These are phyloP conservation scores for Chitala chitala DNA, from an alignment of 2,113 vertebrate genomes.

Conservation along the genomic window DNA sequence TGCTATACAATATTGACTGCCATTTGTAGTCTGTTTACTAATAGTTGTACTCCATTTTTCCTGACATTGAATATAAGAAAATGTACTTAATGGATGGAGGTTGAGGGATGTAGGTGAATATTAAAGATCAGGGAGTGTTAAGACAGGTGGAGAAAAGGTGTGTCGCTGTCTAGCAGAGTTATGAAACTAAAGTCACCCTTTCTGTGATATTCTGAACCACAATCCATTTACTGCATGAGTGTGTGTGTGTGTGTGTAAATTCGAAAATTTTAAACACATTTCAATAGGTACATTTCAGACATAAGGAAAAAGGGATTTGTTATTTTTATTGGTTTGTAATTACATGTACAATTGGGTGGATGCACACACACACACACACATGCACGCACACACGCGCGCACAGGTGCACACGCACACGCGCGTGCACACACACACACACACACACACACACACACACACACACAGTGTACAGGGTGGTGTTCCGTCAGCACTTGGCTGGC, in stretches of 20 bases:
- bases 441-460: too few species aligned
- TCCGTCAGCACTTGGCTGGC: too few species aligned
- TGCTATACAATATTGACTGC: too few species aligned
- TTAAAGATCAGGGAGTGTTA: not conserved
- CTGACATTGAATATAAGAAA: too few species aligned
- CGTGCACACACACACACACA: too few species aligned
- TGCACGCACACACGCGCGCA: too few species aligned
- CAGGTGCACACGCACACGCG: too few species aligned
- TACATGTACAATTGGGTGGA: conserved; percentile 21
- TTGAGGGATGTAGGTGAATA: not conserved
- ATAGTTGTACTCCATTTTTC: too few species aligned
- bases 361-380: conserved; percentile 15
- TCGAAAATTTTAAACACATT: conserved; percentile 31
- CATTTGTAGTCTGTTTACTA: too few species aligned
- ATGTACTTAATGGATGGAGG: not conserved
- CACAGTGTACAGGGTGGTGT: too few species aligned
- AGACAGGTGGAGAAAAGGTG: too few species aligned
- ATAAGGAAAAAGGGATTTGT: too few species aligned
- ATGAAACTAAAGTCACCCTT: conserved; percentile 16
- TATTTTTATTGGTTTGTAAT: conserved; percentile 14
- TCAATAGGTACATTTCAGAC: conserved; percentile 29
- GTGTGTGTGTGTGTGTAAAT: conserved; percentile 26
- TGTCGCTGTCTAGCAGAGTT: not conserved
- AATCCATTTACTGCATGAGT: conserved; percentile 22
- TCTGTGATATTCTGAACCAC: conserved; percentile 14